These are phyloP conservation scores for Eristalinus aeneus DNA, from an alignment of 2,888 invertebrate genomes.

Conservation along the genomic window DNA sequence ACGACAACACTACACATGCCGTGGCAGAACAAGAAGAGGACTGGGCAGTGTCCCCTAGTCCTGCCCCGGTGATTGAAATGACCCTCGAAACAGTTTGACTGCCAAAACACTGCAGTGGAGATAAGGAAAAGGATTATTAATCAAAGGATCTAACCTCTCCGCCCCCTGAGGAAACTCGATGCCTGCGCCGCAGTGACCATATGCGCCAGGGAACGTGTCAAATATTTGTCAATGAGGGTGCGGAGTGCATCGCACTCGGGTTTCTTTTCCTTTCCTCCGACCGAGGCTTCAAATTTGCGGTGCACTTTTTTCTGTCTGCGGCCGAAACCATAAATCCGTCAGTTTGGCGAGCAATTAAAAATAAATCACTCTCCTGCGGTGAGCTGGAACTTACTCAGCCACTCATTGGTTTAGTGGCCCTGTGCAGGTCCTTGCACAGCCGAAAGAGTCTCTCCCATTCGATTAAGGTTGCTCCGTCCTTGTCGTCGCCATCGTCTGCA, in stretches of 20 bases:
- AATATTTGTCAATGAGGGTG: slow-evolving; percentile 54
- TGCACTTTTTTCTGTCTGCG: not conserved
- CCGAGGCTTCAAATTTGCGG: slow-evolving; percentile 63
- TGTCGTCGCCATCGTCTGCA: slow-evolving; percentile 16
- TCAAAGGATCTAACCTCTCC: slow-evolving; percentile 77
- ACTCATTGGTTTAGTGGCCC: slow-evolving; percentile 12
- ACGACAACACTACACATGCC: slow-evolving; percentile 18
- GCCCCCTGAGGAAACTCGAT: slow-evolving; percentile 34
- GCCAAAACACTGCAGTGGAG: slow-evolving; percentile 63
- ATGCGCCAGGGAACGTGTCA: slow-evolving; percentile 53
- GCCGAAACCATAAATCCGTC: slow-evolving; percentile 72
- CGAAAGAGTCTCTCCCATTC: slow-evolving; percentile 21
- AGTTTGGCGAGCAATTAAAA: slow-evolving; percentile 73
- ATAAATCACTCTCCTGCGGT: slow-evolving; percentile 73
- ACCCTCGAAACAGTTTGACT: slow-evolving; percentile 59
- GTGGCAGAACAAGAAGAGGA: not conserved
- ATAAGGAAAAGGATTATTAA: slow-evolving; percentile 78
- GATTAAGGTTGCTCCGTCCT: slow-evolving; percentile 33
- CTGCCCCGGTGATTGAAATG: slow-evolving; percentile 41
- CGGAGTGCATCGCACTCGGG: slow-evolving; percentile 5
- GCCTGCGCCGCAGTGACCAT: slow-evolving; percentile 1
- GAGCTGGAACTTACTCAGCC: slow-evolving; percentile 60
- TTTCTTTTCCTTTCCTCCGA: slow-evolving; percentile 15
- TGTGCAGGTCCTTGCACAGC: not conserved
- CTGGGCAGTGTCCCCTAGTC: not conserved